These are phyloP conservation scores for Myotis myotis DNA, from an alignment of 2,797 vertebrate genomes.

Conservation along the genomic window DNA sequence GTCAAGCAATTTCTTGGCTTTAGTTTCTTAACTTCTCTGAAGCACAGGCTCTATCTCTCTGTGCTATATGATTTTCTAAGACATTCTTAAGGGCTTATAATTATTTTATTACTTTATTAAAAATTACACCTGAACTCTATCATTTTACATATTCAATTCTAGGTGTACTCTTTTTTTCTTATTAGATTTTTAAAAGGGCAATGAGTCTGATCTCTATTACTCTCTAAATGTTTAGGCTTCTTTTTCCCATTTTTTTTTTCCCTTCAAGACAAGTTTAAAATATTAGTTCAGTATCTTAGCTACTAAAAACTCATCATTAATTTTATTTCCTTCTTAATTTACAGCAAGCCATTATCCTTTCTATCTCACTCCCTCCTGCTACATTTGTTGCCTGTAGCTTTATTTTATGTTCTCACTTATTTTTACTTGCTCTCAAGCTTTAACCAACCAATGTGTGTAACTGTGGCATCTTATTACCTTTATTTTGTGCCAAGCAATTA, in stretches of 20 bases:
- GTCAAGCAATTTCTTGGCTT: neutral
- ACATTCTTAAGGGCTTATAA: conserved; percentile 10
- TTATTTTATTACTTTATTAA: conserved; percentile 57
- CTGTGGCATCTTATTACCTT: neutral
- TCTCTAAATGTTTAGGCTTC: conserved; percentile 22
- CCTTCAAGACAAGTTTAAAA: conserved; percentile 62
- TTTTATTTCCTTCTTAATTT: conserved; percentile 66
- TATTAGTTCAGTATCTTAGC: conserved; percentile 54
- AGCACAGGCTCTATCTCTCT: neutral
- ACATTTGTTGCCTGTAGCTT: conserved; percentile 48
- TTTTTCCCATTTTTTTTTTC: neutral
- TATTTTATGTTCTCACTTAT: conserved; percentile 41
- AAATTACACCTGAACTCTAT: conserved; percentile 30
- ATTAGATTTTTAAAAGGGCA: conserved; percentile 29
- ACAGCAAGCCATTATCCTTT: conserved; percentile 44
- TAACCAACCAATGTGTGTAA: neutral
- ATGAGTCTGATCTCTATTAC: conserved; percentile 35
- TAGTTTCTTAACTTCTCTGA: neutral
- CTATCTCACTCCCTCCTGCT: conserved; percentile 35
- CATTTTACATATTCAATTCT: conserved; percentile 54
- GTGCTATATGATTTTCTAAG: neutral
- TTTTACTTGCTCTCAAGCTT: neutral
- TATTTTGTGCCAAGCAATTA: neutral
- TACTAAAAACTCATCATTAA: conserved; percentile 71
- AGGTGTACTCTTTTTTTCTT: conserved; percentile 38